Evolutionary conservation across 2,888 invertebrate genomes (phyloP), one percentile per base, ranked within the genome.

Genomic region (Dichetophora obliterata): DNA sequence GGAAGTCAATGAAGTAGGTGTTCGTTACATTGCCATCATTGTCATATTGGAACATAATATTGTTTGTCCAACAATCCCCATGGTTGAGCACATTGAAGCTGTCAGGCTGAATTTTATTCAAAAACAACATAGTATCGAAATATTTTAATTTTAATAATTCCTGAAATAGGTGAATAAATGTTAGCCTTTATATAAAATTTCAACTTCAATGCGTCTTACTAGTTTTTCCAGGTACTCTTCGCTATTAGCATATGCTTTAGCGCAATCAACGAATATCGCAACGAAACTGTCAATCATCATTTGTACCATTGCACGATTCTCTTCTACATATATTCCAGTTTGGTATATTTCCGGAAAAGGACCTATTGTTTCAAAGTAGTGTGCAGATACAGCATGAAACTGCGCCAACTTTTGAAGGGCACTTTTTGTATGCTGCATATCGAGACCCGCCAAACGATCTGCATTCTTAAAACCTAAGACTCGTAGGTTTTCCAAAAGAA

Each of bases 61-160:
- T 87, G 61, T 87, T 87, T 0, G 82, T 78, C 88, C 86, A 87
- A 37, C 83, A 78, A 71, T 86, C 86, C 5, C 87, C 87, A 73
- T 87, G 87, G 76, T 84, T 85, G 1, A 87, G 74, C 3, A 87
- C 87, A 83, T 86, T 88, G n/a, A 87, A 88, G 5, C 81, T 81
- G 4, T 78, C 54, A 5, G 77, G 80, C 75, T 87, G 80, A 5
- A 81, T 37, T 9, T 73, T 70, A 27, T 70, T 72, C 0, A 57
- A 5, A 3, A 77, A 54, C 5, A 78, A 66, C 11, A 75, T 63
- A 14, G 74, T n/a, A 1, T 82, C 81, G 8, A 72, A 59, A 6
- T 74, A 9, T 27, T 37, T 5, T 5, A 74, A 50, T 24, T 57
- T 66, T 9, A 79, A 24, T 22, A 16, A 27, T 63, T 59, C 50